phyloP scores from a whole-genome alignment of 2,113 vertebrate species.

The Perca flavescens region DNA sequence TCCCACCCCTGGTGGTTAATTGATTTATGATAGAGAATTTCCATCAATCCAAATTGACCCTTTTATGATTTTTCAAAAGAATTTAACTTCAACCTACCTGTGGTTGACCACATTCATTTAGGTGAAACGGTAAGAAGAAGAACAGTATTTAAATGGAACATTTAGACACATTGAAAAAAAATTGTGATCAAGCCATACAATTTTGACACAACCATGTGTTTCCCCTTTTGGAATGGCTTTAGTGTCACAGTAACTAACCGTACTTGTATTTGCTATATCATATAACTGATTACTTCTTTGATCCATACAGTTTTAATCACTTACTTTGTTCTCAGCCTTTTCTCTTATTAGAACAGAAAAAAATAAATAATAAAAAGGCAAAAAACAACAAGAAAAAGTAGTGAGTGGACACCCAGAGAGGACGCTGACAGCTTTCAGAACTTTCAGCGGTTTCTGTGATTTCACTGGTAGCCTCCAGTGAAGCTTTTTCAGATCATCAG shows the following conservation, averaged over 20 bases:
- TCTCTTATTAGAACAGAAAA: constrained; percentile 4
- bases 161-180: not conserved
- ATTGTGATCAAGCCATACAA: not conserved
- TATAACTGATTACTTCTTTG: not conserved
- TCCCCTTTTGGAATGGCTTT: not conserved
- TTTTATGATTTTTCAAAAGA: not conserved
- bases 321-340: not conserved
- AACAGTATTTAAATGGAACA: not conserved
- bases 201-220: not conserved
- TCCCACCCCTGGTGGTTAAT: not conserved
- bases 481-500: constrained; percentile 65
- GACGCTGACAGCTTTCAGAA: constrained; percentile 58
- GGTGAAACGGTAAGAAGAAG: not conserved
- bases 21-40: not conserved
- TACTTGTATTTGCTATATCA: not conserved
- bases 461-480: constrained; percentile 57
- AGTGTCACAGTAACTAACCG: not conserved
- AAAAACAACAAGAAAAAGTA: constrained; percentile 51
- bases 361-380: constrained; percentile 4
- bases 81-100: not conserved
- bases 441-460: constrained; percentile 56
- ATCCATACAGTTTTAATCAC: not conserved
- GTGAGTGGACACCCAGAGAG: constrained; percentile 44
- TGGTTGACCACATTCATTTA: not conserved
- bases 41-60: not conserved